Evolutionary conservation across 2,797 vertebrate species (phyloP), one percentile per base, ranked within the genome.

Genomic region (Parambassis ranga): DNA sequence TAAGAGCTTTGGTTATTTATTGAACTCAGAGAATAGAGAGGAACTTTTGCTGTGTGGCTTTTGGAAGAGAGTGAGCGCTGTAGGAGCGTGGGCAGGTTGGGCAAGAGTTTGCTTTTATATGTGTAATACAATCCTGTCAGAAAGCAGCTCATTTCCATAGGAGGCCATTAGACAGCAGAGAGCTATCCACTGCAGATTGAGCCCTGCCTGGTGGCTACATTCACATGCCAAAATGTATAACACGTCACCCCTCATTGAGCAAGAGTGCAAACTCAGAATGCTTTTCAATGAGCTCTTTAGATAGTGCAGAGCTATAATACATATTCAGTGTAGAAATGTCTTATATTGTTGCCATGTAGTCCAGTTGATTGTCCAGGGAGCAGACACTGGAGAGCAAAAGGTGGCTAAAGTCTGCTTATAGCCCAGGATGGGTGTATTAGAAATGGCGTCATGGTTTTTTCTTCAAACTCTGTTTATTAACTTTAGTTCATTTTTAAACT

Each of bases 1-100:
- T 85, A 81, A 76, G 69, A 71, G 60, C 26, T 53, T 62, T 73
- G 64, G 56, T 87, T 86, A 87, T 87, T 90, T 85, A 87, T 75
- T 75, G 63, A 69, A 60, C 52, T 63, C 44, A 24, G 22, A 65
- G 41, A 55, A 32, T n/a, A 63, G 37, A 59, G 19, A 14, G 46
- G 44, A 30, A 6, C 27, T 50, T 57, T 58, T 26, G 42, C 57
- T 32, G 59, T 65, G 69, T 33, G 48, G 49, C 52, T 39, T 68
- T 75, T 64, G 59, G 75, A 67, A 5, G 43, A 43, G 58, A 65
- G 33, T 11, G 33, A 61, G 44, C 20, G 27, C 47, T 5, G 47
- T 20, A 49, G 68, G 52, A 71, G 62, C 10, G 4, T n/a, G 1
- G 50, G 44, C 61, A 42, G 55, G 73, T 71, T 52, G 32, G 58